Evolutionary conservation across 2,113 vertebrate species (phyloP).

Genomic region (Glaucomys volans): DNA sequence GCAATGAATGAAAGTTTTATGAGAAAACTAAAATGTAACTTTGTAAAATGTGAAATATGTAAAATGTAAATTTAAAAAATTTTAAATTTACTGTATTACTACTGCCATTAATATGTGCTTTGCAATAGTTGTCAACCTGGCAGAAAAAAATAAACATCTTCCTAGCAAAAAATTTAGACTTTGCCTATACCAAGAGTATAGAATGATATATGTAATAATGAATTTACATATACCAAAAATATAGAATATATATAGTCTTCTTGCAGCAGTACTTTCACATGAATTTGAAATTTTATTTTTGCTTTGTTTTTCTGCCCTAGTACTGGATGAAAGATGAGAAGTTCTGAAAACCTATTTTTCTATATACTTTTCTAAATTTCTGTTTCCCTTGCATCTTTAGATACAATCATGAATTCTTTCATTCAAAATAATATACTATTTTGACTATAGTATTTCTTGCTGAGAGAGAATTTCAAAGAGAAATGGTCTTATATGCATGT

Average conservation of each 20-base stretch:
- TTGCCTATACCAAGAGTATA: neutral
- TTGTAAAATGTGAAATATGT: too few species aligned
- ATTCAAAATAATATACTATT: neutral
- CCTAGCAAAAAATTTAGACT: slow-evolving; percentile 7
- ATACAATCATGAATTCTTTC: neutral
- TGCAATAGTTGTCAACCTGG: slow-evolving; percentile 20
- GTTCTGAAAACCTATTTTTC: slow-evolving; percentile 63
- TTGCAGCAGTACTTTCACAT: slow-evolving; percentile 30
- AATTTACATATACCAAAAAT: neutral
- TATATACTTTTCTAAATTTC: neutral
- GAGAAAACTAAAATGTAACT: neutral
- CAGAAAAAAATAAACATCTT: slow-evolving; percentile 28
- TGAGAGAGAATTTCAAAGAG: slow-evolving; percentile 40
- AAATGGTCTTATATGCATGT: neutral
- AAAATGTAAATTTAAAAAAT: neutral
- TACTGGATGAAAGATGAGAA: neutral
- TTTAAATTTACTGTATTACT: slow-evolving; percentile 33
- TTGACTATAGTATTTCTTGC: neutral
- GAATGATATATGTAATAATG: neutral
- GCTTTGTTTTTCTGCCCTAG: neutral
- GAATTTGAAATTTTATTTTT: slow-evolving; percentile 57
- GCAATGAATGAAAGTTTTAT: neutral
- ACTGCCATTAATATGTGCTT: neutral
- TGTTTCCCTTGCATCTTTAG: neutral
- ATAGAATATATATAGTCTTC: slow-evolving; percentile 17